Evolutionary conservation across 35 echinoderm and acorn worm species (phyloP), one percentile per base, ranked within the genome.

Genomic region (Antedon bifida): DNA sequence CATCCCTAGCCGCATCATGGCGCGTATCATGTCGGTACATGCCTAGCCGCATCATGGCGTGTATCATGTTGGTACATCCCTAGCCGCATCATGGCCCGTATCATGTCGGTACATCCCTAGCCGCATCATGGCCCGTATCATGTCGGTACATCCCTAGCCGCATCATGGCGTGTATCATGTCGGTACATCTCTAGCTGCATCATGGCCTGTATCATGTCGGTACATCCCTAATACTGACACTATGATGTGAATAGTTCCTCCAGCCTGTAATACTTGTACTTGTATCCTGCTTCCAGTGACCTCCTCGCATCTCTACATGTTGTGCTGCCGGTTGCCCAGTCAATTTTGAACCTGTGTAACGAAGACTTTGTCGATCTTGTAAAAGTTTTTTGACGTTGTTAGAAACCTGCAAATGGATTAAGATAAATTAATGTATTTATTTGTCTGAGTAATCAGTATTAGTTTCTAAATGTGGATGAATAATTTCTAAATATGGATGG

Each of bases 331-430:
- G 86, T 35, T 86, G 84, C 2, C 89, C 89, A 33, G 39, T 56
- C 38, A 96, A 78, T 38, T 84, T 96, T 30, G 87, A 87, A 14
- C 79, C 75, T 11, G 81, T 82, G 21, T 42, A 79, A 45, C 35
- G 81, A 31, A 96, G 81, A 31, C 79, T 36, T 32, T 91, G 36
- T 79, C 93, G 83, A 31, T 91, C 93, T n/a, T 89, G 79, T 3
- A 91, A 82, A 4, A 90, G 77, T 30, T 76, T 73, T 81, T 96
- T 96, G 31, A 96, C 89, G 79, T 96, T 78, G 64, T n/a, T 36
- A 17, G 86, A 78, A 77, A 91, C 75, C 93, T 96, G 84, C 31
- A 73, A 56, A 32, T 46, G 31, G 29, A n/a, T n/a, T 23, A 23
- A 14, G 34, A 83, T 31, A 30, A 74, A 83, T n/a, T 5, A 56